phyloP scores from a whole-genome alignment of 2,888 invertebrate species.

The Heliconius ethilla region DNA sequence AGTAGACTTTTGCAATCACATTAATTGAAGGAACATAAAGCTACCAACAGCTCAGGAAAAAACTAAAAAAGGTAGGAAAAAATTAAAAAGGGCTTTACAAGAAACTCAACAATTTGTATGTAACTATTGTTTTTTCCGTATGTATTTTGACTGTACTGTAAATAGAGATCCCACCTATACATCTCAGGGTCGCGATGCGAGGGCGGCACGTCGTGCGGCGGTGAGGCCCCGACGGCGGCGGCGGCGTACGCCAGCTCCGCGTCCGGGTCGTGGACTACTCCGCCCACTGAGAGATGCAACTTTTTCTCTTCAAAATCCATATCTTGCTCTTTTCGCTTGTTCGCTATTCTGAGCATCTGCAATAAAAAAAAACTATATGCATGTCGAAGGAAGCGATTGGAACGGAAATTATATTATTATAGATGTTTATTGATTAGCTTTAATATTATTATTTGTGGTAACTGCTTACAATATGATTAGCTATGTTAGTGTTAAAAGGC shows the following conservation, averaged over 20 bases:
- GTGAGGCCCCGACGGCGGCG: conserved; percentile 83
- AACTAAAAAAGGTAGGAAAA: no score
- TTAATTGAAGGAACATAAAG: no score
- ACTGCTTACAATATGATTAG: no score
- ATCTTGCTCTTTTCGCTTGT: conserved; percentile 96
- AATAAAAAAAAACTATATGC: background rate
- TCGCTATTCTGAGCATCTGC: conserved; percentile 88
- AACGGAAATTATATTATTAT: background rate
- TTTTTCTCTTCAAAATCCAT: conserved; percentile 98
- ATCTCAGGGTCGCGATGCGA: conserved; percentile 61
- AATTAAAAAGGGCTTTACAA: no score
- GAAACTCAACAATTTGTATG: no score
- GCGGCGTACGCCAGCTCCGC: conserved; percentile 84
- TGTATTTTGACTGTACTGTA: no score
- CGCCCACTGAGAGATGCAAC: conserved; percentile 90
- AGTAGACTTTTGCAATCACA: no score
- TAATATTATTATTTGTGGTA: no score
- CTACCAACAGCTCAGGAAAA: no score
- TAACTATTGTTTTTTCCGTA: no score
- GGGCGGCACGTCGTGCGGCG: conserved; percentile 58
- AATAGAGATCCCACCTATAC: conserved; percentile 55
- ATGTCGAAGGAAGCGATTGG: background rate
- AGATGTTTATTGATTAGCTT: background rate
- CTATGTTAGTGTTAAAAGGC: no score
- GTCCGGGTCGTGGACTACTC: conserved; percentile 76